A percentile compares a stretch with the other conserved stretches of the same genome.
Conservation (phyloP, 2,113 vertebrate genomes). For the Macrotis lagotis region DNA sequence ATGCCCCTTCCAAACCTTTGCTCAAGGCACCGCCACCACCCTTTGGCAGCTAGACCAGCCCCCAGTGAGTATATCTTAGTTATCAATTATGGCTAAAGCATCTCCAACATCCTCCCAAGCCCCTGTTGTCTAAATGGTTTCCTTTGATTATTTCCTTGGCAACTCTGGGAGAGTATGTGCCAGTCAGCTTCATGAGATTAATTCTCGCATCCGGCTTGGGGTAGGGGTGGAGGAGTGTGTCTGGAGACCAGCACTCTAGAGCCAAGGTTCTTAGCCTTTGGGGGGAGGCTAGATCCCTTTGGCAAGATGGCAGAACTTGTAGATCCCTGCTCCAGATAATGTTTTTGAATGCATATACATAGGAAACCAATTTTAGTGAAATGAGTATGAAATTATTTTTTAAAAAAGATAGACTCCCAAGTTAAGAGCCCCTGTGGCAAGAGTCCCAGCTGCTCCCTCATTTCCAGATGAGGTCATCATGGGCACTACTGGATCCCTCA, state of each 20-base stretch:
- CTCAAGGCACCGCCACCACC: not conserved
- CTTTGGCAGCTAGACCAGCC: not conserved
- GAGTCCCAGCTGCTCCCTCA: not conserved
- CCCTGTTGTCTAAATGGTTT: not conserved
- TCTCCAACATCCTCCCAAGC: not conserved
- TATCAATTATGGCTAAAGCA: not conserved
- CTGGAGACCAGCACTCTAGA: not conserved
- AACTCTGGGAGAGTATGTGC: not conserved
- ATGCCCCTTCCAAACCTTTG: not conserved
- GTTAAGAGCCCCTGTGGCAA: not conserved
- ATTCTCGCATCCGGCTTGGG: not conserved
- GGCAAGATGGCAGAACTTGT: not conserved
- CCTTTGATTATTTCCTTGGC: not conserved
- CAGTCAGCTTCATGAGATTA: not conserved
- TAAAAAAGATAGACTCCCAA: not conserved
- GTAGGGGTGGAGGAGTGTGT: not conserved
- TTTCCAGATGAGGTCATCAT: not conserved
- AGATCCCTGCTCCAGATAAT: not conserved
- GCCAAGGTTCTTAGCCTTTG: not conserved
- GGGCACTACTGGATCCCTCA: accelerated
- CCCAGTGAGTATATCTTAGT: not conserved
- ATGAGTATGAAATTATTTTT: not conserved
- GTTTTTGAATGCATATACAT: not conserved
- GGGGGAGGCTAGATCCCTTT: not conserved
- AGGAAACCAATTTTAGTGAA: not conserved